A percentile compares a stretch with the other conserved stretches of the same genome.
Conservation (phyloP, 1,140 invertebrate species). For the Stegodyphus dumicola region DNA sequence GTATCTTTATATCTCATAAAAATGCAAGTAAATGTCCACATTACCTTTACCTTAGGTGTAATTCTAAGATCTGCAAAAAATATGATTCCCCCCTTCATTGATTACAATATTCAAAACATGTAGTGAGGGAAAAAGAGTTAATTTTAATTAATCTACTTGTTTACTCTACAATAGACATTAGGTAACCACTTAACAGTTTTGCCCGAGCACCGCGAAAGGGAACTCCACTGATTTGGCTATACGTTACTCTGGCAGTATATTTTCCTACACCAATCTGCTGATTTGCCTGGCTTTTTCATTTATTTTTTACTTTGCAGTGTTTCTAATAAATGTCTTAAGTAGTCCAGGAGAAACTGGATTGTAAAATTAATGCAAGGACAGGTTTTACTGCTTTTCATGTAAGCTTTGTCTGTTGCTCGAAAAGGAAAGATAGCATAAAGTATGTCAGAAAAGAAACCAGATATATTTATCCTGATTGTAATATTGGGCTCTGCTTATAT, state of each 20-base stretch:
- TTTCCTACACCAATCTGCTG: not conserved
- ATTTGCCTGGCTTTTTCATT: not conserved
- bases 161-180: no score
- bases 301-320: not conserved
- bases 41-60: no score
- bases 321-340: not conserved
- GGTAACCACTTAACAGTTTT: not conserved
- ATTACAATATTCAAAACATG: no score
- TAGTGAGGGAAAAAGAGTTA: no score
- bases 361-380: not conserved
- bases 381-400: not conserved
- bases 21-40: no score
- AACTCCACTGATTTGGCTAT: not conserved
- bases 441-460: not conserved
- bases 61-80: no score
- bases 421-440: not conserved
- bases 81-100: no score
- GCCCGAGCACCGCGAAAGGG: not conserved
- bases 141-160: no score
- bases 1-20: no score
- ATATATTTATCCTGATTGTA: not conserved
- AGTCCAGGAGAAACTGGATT: not conserved
- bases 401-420: not conserved
- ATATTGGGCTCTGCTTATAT: not conserved
- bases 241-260: not conserved